Evolutionary conservation across 2,113 vertebrate genomes (phyloP), one percentile per base, ranked within the genome.

Genomic region (Uropsilus gracilis): DNA sequence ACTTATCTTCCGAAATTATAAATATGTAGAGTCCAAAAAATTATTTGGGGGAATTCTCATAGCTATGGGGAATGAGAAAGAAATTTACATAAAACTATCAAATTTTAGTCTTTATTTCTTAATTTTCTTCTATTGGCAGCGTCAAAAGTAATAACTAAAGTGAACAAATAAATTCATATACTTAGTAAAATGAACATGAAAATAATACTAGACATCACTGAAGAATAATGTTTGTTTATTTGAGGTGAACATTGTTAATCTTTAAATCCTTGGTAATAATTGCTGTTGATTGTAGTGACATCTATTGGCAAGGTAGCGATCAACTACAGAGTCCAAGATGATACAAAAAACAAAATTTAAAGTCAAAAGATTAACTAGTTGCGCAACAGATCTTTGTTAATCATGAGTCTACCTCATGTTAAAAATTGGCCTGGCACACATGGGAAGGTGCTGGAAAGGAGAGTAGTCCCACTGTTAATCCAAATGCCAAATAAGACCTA

Each of bases 251-350:
- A 44, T 78, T 94, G 77, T 86, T 90, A 68, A 72, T 34, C 37
- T 95, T 63, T 77, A 59, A 76, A 96, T n/a, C 93, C 93, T 94
- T 69, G 64, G 73, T 89, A 69, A 61, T 94, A 72, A 92, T 96
- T 98, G 95, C 96, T 97, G 97, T 94, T 98, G 98, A 95, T 96
- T 98, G 96, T 66, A 98, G 98, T 98, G 98, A 98, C 98, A 98
- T 97, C 98, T 98, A 97, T 98, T 97, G 98, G 98, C 96, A 95
- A 98, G 86, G 96, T 37, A 94, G 95, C 0, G 97, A 73, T 96
- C 94, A 97, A 94, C 96, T 82, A 22, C 95, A 83, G 0, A 30
- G 91, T 42, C 42, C 57, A 66, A 44, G 75, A 46, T 10, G 1
- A 84, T 68, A 91, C 1, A 26, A 80, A 84, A 83, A 34, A 50